Conservation (phyloP, 2,888 invertebrate species). For the Adineta ricciae region DNA sequence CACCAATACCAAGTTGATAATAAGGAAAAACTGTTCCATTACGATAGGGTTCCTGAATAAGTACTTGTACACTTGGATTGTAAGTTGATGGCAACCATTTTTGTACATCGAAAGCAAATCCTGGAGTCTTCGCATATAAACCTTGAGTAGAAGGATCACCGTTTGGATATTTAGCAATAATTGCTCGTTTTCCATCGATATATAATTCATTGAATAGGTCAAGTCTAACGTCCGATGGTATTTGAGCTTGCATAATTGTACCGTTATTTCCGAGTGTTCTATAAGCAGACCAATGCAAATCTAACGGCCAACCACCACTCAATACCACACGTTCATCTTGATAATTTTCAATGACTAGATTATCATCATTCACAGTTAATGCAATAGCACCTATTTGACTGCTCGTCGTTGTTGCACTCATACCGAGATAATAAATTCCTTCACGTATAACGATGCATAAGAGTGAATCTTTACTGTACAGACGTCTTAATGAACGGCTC, state of each 20-base stretch:
- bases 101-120: neutral
- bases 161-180: neutral
- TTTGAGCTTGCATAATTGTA: neutral
- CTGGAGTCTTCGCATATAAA: neutral
- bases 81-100: neutral
- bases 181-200: neutral
- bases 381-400: neutral
- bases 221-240: neutral
- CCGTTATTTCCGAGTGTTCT: neutral
- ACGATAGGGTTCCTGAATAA: neutral
- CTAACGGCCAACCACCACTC: neutral
- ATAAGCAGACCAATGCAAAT: no score
- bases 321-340: neutral
- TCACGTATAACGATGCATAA: neutral
- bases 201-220: neutral
- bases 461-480: no score
- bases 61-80: neutral
- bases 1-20: neutral
- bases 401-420: neutral
- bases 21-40: neutral
- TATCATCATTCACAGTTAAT: neutral
- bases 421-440: neutral
- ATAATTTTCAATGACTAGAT: slow-evolving; percentile 1
- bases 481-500: no score
- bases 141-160: slow-evolving; percentile 16